Evolutionary conservation across 2,888 invertebrate species (phyloP).

Genomic region (Andricus quercusramuli): DNA sequence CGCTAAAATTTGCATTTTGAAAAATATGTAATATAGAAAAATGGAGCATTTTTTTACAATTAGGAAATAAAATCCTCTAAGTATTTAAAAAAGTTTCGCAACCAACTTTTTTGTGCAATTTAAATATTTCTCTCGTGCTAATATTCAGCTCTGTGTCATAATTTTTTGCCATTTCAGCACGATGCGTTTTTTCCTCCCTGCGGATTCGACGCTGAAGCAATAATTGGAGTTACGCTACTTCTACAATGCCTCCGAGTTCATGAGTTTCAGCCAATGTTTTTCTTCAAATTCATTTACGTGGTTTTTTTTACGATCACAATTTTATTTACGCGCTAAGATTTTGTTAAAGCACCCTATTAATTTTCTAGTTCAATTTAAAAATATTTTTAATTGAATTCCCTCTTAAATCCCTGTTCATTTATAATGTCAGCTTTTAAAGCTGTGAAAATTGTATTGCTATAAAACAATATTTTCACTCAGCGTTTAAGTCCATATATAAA

Average conservation of each 20-base stretch:
- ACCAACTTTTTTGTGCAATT: slow-evolving; percentile 20
- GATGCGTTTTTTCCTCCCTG: slow-evolving; percentile 20
- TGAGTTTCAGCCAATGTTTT: slow-evolving; percentile 20
- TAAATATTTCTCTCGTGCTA: slow-evolving; percentile 17
- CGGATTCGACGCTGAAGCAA: slow-evolving; percentile 31
- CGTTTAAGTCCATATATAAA: no score
- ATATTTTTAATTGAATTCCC: no score
- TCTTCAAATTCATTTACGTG: slow-evolving; percentile 14
- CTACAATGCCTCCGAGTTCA: slow-evolving; percentile 5
- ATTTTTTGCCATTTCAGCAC: slow-evolving; percentile 24
- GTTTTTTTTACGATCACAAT: slow-evolving; percentile 4
- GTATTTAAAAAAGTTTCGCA: background rate
- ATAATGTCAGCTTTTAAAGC: no score
- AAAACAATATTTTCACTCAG: no score
- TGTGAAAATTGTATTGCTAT: no score
- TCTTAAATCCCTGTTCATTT: no score
- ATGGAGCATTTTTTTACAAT: background rate
- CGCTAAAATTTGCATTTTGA: background rate
- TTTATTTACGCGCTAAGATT: slow-evolving; percentile 2
- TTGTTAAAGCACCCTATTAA: background rate
- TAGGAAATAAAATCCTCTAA: background rate
- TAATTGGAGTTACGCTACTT: slow-evolving; percentile 23
- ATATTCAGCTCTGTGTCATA: slow-evolving; percentile 7
- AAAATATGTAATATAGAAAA: background rate
- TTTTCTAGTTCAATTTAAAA: no score